Conservation (phyloP, 2,888 invertebrate genomes). For the Isoperla grammatica region DNA sequence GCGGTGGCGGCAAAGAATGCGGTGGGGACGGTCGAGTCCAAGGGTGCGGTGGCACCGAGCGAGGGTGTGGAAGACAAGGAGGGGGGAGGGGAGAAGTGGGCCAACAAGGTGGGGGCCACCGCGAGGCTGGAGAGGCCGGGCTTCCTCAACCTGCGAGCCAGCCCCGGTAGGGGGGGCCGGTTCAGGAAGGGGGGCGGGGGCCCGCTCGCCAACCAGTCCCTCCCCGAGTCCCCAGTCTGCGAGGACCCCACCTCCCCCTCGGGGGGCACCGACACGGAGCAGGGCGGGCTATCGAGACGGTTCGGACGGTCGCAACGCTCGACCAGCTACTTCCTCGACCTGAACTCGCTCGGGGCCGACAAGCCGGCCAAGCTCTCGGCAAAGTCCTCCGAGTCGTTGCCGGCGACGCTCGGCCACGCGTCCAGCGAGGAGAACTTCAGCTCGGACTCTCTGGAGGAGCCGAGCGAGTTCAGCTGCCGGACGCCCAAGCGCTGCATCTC, state of each 20-base stretch:
- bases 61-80: background rate
- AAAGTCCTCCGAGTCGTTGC: constrained; percentile 41
- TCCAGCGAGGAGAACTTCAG: constrained; percentile 54
- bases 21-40: too few relatives aligned
- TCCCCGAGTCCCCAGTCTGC: constrained; percentile 76
- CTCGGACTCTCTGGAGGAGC: constrained; percentile 72
- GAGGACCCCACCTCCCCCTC: constrained; percentile 51
- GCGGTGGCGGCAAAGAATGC: too few relatives aligned
- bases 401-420: constrained; percentile 39
- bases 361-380: constrained; percentile 38
- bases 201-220: constrained; percentile 45
- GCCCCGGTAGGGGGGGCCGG: background rate
- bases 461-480: constrained; percentile 45
- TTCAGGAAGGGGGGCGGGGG: constrained; percentile 6
- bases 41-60: too few relatives aligned
- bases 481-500: constrained; percentile 63
- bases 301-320: constrained; percentile 39
- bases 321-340: constrained; percentile 59
- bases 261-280: constrained; percentile 25
- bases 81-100: background rate
- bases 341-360: constrained; percentile 35
- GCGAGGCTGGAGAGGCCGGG: constrained; percentile 15
- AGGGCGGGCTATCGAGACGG: constrained; percentile 33
- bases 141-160: constrained; percentile 23
- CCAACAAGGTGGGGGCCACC: too few relatives aligned